Conservation (phyloP, 2,888 invertebrate genomes). For the Acanthosepion esculentum region DNA sequence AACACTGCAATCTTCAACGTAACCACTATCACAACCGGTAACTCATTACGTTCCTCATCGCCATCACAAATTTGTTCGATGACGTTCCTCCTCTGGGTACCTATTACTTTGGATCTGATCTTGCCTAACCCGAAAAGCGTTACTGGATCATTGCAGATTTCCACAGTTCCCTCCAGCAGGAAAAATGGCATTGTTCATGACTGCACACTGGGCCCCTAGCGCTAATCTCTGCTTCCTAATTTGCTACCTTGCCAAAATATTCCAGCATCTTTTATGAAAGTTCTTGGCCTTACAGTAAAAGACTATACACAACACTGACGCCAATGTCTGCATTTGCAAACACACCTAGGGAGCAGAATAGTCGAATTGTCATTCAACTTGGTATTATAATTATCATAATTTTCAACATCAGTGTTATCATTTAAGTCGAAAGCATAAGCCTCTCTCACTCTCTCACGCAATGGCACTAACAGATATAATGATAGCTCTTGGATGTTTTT, state of each 20-base stretch:
- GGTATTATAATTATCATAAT: too few relatives aligned
- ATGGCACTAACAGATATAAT: too few relatives aligned
- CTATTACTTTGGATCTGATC: background rate
- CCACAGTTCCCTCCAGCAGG: background rate
- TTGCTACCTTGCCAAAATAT: constrained; percentile 11
- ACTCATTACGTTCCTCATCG: background rate
- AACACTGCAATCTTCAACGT: background rate
- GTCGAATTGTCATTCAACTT: background rate
- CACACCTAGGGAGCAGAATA: background rate
- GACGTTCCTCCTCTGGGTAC: constrained; percentile 15
- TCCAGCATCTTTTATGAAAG: background rate
- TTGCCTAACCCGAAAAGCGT: background rate
- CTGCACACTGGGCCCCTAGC: background rate
- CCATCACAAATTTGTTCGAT: background rate
- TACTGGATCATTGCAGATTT: background rate
- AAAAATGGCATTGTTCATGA: background rate
- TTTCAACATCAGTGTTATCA: too few relatives aligned
- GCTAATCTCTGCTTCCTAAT: constrained; percentile 20
- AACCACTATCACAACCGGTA: background rate
- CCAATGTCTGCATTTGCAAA: background rate
- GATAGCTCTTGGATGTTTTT: too few relatives aligned
- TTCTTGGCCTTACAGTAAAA: background rate
- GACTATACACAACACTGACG: background rate
- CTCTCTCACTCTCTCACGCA: too few relatives aligned
- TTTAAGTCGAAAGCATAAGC: too few relatives aligned